A percentile compares a stretch with the other conserved stretches of the same genome.
These are phyloP conservation scores for Lepus townsendii DNA, from an alignment of 2,797 vertebrate species.

Conservation along the genomic window DNA sequence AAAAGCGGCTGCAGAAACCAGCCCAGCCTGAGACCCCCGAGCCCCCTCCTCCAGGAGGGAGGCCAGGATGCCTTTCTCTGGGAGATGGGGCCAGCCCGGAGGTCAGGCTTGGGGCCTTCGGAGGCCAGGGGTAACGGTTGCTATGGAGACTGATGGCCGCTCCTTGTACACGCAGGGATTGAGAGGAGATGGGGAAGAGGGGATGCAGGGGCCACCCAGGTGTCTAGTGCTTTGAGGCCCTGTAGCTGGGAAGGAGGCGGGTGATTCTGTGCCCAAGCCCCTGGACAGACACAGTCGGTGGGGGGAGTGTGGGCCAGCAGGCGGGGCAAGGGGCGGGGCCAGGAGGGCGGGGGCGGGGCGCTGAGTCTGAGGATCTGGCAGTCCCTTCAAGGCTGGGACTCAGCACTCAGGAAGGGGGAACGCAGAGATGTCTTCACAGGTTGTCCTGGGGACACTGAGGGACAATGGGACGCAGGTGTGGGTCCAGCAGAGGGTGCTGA, in stretches of 20 bases:
- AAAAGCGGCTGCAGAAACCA: neutral
- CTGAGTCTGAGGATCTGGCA: neutral
- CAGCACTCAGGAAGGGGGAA: neutral
- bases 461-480: neutral
- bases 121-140: constrained; percentile 52
- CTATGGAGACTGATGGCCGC: constrained; percentile 60
- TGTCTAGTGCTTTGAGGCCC: neutral
- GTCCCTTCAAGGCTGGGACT: neutral
- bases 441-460: neutral
- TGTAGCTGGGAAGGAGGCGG: neutral
- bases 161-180: neutral
- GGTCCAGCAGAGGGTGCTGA: neutral
- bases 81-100: neutral
- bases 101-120: neutral
- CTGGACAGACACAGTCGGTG: neutral
- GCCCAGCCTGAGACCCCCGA: neutral
- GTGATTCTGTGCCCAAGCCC: neutral
- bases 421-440: neutral
- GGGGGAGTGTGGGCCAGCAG: neutral
- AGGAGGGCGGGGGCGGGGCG: neutral
- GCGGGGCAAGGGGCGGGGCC: neutral
- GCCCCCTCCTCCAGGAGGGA: neutral
- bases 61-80: constrained; percentile 12
- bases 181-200: neutral
- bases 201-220: neutral